Evolutionary conservation across 2,113 vertebrate species (phyloP).

Genomic region (Thalassarche chlororhynchos): DNA sequence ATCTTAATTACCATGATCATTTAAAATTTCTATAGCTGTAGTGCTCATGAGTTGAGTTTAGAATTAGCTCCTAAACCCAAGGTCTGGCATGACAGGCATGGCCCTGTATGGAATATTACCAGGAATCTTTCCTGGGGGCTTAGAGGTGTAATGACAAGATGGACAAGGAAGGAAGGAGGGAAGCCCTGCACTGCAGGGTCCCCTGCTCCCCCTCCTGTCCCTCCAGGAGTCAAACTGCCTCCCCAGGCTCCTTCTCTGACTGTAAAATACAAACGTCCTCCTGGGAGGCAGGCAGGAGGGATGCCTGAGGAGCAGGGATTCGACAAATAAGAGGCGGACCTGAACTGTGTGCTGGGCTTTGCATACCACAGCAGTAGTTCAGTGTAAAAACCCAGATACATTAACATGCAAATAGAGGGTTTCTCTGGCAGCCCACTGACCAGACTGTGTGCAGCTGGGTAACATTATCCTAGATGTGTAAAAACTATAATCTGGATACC

Average conservation of each 20-base stretch:
- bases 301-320: not conserved
- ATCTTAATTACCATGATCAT: not conserved
- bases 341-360: not conserved
- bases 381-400: not conserved
- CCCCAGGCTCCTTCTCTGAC: too few relatives aligned
- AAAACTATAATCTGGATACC: not conserved
- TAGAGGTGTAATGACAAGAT: too few relatives aligned
- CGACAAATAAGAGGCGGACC: not conserved
- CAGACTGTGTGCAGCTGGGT: not conserved
- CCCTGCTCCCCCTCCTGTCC: too few relatives aligned
- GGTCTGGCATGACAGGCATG: not conserved
- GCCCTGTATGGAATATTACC: not conserved
- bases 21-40: not conserved
- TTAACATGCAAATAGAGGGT: not conserved
- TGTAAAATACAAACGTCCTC: not conserved
- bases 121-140: not conserved
- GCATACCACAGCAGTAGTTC: not conserved
- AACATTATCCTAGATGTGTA: not conserved
- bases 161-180: not conserved
- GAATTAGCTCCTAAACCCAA: not conserved
- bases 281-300: not conserved
- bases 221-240: not conserved
- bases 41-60: not conserved
- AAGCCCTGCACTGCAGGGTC: not conserved
- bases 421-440: not conserved